phyloP scores from a whole-genome alignment of 2,113 vertebrate genomes.

The Carassius gibelio region DNA sequence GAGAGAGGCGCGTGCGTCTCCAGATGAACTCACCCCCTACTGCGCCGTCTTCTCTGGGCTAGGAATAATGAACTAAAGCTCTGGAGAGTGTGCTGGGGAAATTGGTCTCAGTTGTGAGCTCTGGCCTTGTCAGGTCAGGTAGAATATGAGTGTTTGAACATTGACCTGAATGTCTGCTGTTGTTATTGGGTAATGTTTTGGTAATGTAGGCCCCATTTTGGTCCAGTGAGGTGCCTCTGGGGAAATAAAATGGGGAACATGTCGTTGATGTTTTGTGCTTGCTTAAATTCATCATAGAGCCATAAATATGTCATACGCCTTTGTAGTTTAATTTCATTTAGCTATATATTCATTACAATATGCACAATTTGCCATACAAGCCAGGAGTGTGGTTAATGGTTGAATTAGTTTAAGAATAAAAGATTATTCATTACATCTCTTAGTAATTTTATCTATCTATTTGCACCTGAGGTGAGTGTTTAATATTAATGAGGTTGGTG shows the following conservation, averaged over 20 bases:
- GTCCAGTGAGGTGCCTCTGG: not conserved
- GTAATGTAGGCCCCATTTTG: not conserved
- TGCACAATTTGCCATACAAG: not conserved
- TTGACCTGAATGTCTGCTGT: slow-evolving; percentile 22
- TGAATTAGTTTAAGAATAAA: slow-evolving; percentile 65
- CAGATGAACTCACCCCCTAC: slow-evolving; percentile 36
- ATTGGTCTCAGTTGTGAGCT: slow-evolving; percentile 43
- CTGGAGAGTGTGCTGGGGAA: slow-evolving; percentile 35
- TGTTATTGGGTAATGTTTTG: not conserved
- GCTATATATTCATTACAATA: not conserved
- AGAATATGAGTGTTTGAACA: slow-evolving; percentile 27
- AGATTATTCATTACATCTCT: slow-evolving; percentile 62
- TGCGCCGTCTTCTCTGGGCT: slow-evolving; percentile 26
- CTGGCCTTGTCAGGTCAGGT: slow-evolving; percentile 28
- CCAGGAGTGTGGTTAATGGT: slow-evolving; percentile 22
- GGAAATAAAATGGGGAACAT: not conserved
- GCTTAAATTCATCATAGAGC: not conserved
- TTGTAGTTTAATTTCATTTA: not conserved
- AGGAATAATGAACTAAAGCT: slow-evolving; percentile 46
- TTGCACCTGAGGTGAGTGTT: slow-evolving; percentile 54
- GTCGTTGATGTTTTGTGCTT: not conserved
- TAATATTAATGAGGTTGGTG: slow-evolving; percentile 63
- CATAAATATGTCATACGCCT: not conserved
- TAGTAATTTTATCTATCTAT: slow-evolving; percentile 62
- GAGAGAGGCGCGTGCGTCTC: not conserved